Base-by-base conservation (phyloP, 2,113 vertebrate genomes). In the Aspiorhynchus laticeps region DNA sequence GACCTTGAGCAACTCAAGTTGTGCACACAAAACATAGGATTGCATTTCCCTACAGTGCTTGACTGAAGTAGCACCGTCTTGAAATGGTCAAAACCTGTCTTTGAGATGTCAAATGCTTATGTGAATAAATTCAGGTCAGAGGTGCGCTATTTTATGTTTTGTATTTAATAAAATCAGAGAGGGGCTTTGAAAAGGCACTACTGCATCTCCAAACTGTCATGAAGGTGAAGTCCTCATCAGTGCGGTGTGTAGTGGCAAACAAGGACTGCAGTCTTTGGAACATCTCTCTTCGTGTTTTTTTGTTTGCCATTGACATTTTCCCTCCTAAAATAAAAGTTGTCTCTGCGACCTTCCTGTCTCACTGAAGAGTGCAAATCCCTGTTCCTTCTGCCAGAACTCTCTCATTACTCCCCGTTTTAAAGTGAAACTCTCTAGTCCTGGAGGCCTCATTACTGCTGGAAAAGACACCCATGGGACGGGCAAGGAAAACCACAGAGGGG, bases 391-490 rank as follows among this genome's bases (percentile, higher is more conserved):
- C 93, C 94, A 95, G 93, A 92, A 90, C 90, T 92, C 92, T 93
- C 92, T 94, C 93, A 95, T 94, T 95, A 94, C 93, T 93, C 91
- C 92, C 89, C 31, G 85, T 93, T 93, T 95, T 94, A 94, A 94
- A 95, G 93, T 91, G 90, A 84, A 93, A 92, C 91, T 92, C 91
- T 93, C 91, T 91, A 91, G 93, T 95, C 94, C 93, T 93, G 91
- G 90, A 95, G 94, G 94, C 93, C 93, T 95, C 94, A 95, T 95
- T 95, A 95, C 93, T 94, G 94, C 92, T 91, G 93, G 91, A 93
- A 95, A 95, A 94, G 93, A 95, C 93, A 94, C 94, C 94, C 93
- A 94, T 94, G 94, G 93, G 94, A 95, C 93, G 90, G 82, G 80
- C 88, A 83, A 92, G 89, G 90, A 93, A 94, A 94, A 95, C 65